phyloP scores from a whole-genome alignment of 2,113 vertebrate species.

The Boleophthalmus pectinirostris region DNA sequence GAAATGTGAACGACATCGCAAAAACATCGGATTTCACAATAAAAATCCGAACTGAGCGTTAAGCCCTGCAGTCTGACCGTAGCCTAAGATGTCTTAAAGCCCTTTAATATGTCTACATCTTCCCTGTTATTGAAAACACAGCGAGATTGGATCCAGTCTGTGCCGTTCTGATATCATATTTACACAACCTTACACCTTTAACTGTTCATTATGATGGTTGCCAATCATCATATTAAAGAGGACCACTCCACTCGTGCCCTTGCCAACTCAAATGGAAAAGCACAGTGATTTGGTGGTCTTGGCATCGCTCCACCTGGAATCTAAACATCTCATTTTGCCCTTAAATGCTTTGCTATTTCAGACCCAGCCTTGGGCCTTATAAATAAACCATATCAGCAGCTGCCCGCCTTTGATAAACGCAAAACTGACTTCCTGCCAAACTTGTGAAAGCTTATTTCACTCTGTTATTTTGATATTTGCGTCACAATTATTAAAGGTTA shows the following conservation, averaged over 20 bases:
- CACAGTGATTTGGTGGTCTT: background rate
- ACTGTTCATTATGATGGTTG: background rate
- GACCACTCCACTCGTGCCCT: background rate
- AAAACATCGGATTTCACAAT: no score
- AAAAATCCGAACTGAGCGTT: no score
- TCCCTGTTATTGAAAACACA: no score
- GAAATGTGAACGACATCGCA: no score
- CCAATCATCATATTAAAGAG: background rate
- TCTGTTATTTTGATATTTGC: conserved; percentile 6
- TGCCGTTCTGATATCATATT: no score
- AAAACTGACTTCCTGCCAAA: background rate
- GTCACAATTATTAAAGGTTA: background rate
- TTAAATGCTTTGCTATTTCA: background rate
- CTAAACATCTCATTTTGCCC: background rate
- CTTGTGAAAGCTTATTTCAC: background rate
- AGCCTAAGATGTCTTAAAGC: no score
- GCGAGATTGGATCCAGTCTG: no score
- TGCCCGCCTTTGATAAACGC: background rate
- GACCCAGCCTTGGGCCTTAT: background rate
- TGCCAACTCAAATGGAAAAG: background rate
- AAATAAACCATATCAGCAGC: background rate
- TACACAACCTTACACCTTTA: no score
- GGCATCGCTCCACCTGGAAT: background rate
- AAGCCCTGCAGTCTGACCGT: no score
- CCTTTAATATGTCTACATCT: no score